Evolutionary conservation across 1,140 invertebrate genomes (phyloP).

Genomic region (Mesaphorura yosii): DNA sequence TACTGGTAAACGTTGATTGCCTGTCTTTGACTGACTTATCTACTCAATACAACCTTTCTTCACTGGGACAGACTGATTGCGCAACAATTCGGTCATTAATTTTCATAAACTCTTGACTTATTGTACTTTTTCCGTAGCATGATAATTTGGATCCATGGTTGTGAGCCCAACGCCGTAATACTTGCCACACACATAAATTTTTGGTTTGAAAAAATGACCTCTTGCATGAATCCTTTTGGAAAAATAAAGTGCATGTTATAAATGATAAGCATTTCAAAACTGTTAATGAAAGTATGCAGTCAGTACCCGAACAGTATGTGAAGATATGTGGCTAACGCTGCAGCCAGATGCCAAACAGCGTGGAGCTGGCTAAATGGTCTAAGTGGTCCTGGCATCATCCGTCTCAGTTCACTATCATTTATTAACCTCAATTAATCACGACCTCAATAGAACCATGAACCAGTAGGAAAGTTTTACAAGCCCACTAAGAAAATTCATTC

Average conservation of each 20-base stretch:
- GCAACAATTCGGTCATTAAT: too few species aligned
- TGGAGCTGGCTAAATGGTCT: slow-evolving; percentile 36
- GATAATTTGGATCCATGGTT: too few species aligned
- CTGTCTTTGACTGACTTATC: too few species aligned
- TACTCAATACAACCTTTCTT: too few species aligned
- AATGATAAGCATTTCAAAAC: background rate
- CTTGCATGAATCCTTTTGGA: background rate
- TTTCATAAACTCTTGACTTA: too few species aligned
- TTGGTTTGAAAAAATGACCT: background rate
- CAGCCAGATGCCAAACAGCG: slow-evolving; percentile 35
- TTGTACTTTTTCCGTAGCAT: too few species aligned
- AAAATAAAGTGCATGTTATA: too few species aligned
- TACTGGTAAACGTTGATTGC: too few species aligned
- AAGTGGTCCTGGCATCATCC: slow-evolving; percentile 20
- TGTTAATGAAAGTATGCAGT: background rate
- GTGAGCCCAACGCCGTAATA: background rate
- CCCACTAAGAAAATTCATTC: too few species aligned
- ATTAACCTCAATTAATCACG: slow-evolving; percentile 1
- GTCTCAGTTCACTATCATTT: slow-evolving; percentile 15
- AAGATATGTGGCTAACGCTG: slow-evolving; percentile 33
- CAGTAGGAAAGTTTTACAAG: too few species aligned
- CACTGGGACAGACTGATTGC: too few species aligned
- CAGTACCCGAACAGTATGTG: slow-evolving; percentile 32
- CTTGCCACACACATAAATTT: background rate
- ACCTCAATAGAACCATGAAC: too few species aligned